Evolutionary conservation across 2,113 vertebrate genomes (phyloP).

Genomic region (Grallaria varia): DNA sequence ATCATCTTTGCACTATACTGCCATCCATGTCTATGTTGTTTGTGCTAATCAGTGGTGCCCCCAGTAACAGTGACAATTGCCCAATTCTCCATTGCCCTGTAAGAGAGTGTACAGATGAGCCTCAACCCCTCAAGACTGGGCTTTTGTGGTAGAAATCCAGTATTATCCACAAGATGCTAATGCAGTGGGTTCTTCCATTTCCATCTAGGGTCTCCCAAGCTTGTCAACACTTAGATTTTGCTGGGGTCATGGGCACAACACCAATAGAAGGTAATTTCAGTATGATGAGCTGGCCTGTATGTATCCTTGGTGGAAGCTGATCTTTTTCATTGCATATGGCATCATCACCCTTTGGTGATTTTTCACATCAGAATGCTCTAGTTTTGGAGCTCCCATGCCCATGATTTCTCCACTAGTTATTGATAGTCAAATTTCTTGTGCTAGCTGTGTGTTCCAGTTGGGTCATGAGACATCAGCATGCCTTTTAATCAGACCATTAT

Average conservation of each 20-base stretch:
- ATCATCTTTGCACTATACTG: not conserved
- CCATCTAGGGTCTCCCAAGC: not conserved
- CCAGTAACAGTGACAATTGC: not conserved
- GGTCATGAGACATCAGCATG: rapidly evolving
- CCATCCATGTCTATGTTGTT: not conserved
- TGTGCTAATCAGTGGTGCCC: not conserved
- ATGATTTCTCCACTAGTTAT: rapidly evolving
- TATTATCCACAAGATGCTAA: not conserved
- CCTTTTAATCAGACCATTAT: not conserved
- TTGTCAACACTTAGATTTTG: not conserved
- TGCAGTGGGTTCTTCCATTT: not conserved
- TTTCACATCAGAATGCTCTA: not conserved
- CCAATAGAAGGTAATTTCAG: not conserved
- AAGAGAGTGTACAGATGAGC: not conserved
- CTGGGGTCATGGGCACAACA: not conserved
- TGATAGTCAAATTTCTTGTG: not conserved
- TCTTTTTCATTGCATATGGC: not conserved
- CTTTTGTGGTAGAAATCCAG: not conserved
- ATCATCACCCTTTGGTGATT: not conserved
- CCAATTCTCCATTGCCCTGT: not conserved
- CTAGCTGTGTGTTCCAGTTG: rapidly evolving
- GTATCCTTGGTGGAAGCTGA: not conserved
- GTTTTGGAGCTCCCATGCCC: not conserved
- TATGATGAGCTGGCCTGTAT: rapidly evolving
- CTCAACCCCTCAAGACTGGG: not conserved